Evolutionary conservation across 2,888 invertebrate genomes (phyloP).

Genomic region (Pyrrhia umbra): DNA sequence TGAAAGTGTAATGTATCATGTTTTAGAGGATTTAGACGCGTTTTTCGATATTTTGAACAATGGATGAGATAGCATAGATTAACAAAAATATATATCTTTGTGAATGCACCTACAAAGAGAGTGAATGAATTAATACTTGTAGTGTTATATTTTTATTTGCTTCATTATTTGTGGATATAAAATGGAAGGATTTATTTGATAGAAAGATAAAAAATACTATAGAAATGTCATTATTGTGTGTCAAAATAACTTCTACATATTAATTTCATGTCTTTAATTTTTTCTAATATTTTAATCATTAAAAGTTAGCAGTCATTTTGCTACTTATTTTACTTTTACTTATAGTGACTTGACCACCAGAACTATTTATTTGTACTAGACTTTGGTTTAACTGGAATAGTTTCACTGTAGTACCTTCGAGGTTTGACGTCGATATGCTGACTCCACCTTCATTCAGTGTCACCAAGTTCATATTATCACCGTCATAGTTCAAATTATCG

Average conservation of each 20-base stretch:
- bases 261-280: too few species aligned
- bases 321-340: conserved; percentile 82
- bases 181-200: background rate
- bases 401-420: conserved; percentile 72
- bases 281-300: conserved; percentile 40
- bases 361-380: conserved; percentile 78
- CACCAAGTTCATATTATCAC: conserved; percentile 74
- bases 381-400: conserved; percentile 82
- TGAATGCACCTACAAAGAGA: too few species aligned
- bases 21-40: too few species aligned
- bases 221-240: too few species aligned
- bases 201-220: background rate
- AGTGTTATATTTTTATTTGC: too few species aligned
- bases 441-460: conserved; percentile 75
- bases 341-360: conserved; percentile 77
- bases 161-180: too few species aligned
- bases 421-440: conserved; percentile 69
- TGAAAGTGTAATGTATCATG: too few species aligned
- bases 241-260: too few species aligned
- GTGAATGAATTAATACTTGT: too few species aligned
- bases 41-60: too few species aligned
- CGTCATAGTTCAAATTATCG: conserved; percentile 62
- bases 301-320: conserved; percentile 81
- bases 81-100: too few species aligned
- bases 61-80: too few species aligned